phyloP scores from a whole-genome alignment of 2,113 vertebrate genomes.

The Guaruba guarouba region DNA sequence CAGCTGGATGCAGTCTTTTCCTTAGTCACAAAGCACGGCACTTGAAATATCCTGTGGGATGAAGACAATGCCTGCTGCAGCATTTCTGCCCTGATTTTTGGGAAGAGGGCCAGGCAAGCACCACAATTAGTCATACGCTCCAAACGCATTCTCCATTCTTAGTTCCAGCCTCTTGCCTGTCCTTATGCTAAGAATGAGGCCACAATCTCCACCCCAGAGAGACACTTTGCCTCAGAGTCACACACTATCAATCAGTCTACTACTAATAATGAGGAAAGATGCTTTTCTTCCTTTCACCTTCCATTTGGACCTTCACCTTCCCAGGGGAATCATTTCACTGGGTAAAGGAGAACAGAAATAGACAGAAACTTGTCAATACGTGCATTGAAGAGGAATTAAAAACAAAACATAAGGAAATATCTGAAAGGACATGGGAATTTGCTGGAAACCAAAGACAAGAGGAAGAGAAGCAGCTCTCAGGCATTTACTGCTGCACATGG shows the following conservation, averaged over 20 bases:
- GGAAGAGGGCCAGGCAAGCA: conserved; percentile 14
- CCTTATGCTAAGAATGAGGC: neutral
- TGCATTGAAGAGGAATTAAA: conserved; percentile 26
- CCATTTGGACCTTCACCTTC: neutral
- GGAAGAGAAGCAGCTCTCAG: neutral
- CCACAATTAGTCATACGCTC: neutral
- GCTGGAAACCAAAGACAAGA: conserved; percentile 21
- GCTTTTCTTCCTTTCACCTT: conserved; percentile 48
- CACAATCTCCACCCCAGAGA: neutral
- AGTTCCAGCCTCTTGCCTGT: neutral
- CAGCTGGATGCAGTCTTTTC: neutral
- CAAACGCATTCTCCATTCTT: neutral
- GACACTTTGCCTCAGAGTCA: neutral
- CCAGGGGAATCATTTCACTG: conserved; percentile 1
- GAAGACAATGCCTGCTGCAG: neutral
- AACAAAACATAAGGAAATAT: conserved; percentile 27
- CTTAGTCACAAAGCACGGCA: neutral
- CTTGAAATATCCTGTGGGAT: neutral
- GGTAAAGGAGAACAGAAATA: conserved; percentile 4
- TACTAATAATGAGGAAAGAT: conserved; percentile 8
- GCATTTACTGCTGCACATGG: neutral
- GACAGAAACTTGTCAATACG: neutral
- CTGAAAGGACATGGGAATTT: conserved; percentile 28
- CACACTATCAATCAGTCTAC: conserved; percentile 27
- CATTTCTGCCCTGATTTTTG: neutral